phyloP scores from a whole-genome alignment of 2,113 vertebrate species.

The Phyllopteryx taeniolatus region DNA sequence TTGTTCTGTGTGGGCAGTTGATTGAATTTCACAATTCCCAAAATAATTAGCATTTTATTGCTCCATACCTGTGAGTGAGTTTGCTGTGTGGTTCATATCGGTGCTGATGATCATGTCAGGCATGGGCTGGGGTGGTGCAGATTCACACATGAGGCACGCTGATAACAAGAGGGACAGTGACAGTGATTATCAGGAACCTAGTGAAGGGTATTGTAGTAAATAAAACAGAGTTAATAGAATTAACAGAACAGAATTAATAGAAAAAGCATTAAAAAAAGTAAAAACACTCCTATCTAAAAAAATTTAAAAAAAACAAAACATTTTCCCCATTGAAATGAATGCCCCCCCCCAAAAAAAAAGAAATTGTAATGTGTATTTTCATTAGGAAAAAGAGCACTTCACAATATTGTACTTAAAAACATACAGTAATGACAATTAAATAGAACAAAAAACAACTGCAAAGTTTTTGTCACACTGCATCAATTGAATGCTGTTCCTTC shows the following conservation, averaged over 20 bases:
- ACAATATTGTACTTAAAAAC: too few relatives aligned
- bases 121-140: constrained; percentile 67
- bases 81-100: constrained; percentile 46
- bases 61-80: constrained; percentile 75
- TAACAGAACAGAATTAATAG: background rate
- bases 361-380: too few relatives aligned
- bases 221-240: background rate
- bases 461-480: background rate
- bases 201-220: background rate
- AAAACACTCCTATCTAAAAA: too few relatives aligned
- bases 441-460: too few relatives aligned
- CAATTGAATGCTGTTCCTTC: background rate
- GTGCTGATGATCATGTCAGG: constrained; percentile 63
- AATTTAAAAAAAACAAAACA: too few relatives aligned
- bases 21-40: background rate
- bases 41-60: background rate
- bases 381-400: too few relatives aligned
- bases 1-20: background rate
- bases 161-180: constrained; percentile 22
- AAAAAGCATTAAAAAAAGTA: background rate
- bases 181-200: background rate
- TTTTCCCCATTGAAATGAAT: too few relatives aligned
- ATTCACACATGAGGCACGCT: constrained; percentile 80
- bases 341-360: too few relatives aligned
- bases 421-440: too few relatives aligned